Evolutionary conservation across 1,140 invertebrate genomes (phyloP).

Genomic region (Saccostrea glomerata): DNA sequence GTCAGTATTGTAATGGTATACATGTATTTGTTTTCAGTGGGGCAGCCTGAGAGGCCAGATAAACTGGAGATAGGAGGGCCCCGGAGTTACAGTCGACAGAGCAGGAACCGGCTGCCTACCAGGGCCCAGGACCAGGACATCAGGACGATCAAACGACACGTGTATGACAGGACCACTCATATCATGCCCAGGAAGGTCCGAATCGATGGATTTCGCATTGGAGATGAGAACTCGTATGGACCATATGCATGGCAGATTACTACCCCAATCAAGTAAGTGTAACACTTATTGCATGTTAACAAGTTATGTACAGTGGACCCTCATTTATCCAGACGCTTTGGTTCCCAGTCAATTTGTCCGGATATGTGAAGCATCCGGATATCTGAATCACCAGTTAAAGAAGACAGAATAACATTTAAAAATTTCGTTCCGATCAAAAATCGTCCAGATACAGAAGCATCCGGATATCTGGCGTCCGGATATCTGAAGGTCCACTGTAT

Average conservation of each 20-base stretch:
- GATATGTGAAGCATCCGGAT: too few species aligned
- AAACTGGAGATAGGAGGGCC: conserved; percentile 10
- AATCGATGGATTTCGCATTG: conserved; percentile 73
- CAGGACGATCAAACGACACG: conserved; percentile 62
- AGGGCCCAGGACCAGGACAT: conserved; percentile 53
- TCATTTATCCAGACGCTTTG: too few species aligned
- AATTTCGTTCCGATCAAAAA: too few species aligned
- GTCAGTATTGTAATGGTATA: not conserved
- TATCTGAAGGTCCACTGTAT: too few species aligned
- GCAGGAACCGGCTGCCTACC: conserved; percentile 57
- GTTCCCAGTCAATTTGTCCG: too few species aligned
- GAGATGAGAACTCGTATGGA: conserved; percentile 68
- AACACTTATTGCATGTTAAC: too few species aligned
- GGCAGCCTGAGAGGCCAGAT: not conserved
- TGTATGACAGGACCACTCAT: conserved; percentile 67
- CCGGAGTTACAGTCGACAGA: conserved; percentile 45
- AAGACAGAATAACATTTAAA: too few species aligned
- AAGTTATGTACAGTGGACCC: too few species aligned
- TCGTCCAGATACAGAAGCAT: too few species aligned
- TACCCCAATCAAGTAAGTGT: conserved; percentile 70
- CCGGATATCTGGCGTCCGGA: too few species aligned
- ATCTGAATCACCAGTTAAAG: too few species aligned
- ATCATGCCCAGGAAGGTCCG: conserved; percentile 67
- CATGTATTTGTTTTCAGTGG: not conserved
- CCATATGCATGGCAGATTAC: conserved; percentile 75